Percentiles rank a stretch among this genome's conserved stretches.
Evolutionary conservation across 2,888 invertebrate genomes (phyloP).

Genomic region (Drosophila anomalata): DNA sequence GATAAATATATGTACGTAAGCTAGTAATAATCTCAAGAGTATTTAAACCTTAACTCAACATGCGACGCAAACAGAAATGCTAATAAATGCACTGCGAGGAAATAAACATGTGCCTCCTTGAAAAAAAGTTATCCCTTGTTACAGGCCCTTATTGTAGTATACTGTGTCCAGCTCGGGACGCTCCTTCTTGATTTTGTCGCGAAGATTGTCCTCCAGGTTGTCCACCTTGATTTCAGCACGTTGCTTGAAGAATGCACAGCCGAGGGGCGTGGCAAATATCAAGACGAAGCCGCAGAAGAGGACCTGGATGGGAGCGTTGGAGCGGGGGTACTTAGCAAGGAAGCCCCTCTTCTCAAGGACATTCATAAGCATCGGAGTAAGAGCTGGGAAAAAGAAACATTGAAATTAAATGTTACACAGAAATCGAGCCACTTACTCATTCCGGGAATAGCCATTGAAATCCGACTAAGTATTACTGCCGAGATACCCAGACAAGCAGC

Average conservation of each 20-base stretch:
- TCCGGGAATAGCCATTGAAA: slow-evolving; percentile 96
- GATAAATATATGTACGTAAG: not conserved
- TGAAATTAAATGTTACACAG: not conserved
- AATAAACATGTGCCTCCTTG: slow-evolving; percentile 21
- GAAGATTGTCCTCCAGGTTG: slow-evolving; percentile 90
- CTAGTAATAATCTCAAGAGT: slow-evolving; percentile 18
- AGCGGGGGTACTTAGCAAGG: slow-evolving; percentile 87
- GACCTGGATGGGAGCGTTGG: slow-evolving; percentile 91
- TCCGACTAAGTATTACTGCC: slow-evolving; percentile 94
- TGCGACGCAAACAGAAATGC: slow-evolving; percentile 18
- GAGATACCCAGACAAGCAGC: slow-evolving; percentile 94
- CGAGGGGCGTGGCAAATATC: slow-evolving; percentile 97
- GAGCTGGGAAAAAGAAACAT: slow-evolving; percentile 15
- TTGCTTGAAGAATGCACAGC: slow-evolving; percentile 98
- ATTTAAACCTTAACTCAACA: slow-evolving; percentile 14
- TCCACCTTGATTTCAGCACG: slow-evolving; percentile 88
- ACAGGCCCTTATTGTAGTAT: slow-evolving; percentile 97
- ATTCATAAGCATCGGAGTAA: slow-evolving; percentile 90
- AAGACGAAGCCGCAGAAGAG: slow-evolving; percentile 88
- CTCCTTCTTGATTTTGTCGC: slow-evolving; percentile 86
- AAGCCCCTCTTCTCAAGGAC: slow-evolving; percentile 88
- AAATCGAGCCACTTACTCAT: slow-evolving; percentile 86
- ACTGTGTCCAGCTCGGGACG: slow-evolving; percentile 87
- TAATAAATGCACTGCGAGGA: slow-evolving; percentile 28
- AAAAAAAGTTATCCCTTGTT: slow-evolving; percentile 76